Evolutionary conservation across 2,113 vertebrate species (phyloP).

Genomic region (Austrofundulus limnaeus): DNA sequence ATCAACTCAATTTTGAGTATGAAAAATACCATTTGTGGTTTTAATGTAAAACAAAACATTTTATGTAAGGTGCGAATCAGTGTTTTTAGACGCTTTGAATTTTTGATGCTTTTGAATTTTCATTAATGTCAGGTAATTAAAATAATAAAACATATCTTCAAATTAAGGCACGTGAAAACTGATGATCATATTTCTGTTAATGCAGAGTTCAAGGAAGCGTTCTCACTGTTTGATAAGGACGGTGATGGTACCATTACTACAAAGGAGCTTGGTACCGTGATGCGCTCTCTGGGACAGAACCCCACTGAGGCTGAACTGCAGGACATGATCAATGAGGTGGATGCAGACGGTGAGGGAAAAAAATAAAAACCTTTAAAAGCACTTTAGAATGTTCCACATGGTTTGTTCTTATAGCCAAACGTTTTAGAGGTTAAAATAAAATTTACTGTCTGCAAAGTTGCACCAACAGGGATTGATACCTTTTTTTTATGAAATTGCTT

Average conservation of each 20-base stretch:
- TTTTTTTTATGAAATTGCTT: too few relatives aligned
- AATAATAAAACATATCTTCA: not conserved
- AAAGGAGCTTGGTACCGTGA: slow-evolving; percentile 91
- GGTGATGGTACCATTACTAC: slow-evolving; percentile 92
- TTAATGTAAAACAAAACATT: not conserved
- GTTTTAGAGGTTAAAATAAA: too few relatives aligned
- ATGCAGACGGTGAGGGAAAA: slow-evolving; percentile 84
- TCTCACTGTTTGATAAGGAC: slow-evolving; percentile 92
- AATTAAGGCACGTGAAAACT: not conserved
- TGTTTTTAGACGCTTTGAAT: too few relatives aligned
- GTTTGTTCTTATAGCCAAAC: not conserved
- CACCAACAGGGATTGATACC: too few relatives aligned
- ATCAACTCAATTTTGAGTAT: too few relatives aligned
- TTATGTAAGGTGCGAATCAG: too few relatives aligned
- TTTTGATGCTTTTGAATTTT: not conserved
- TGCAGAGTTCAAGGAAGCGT: slow-evolving; percentile 93
- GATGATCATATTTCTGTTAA: slow-evolving; percentile 19
- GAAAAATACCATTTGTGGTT: too few relatives aligned
- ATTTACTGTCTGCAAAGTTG: not conserved
- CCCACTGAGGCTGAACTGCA: slow-evolving; percentile 91
- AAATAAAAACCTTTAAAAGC: not conserved
- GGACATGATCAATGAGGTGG: slow-evolving; percentile 94
- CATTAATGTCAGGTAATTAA: not conserved
- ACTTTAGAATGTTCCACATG: too few relatives aligned
- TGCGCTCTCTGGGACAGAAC: slow-evolving; percentile 91